These are phyloP conservation scores for Himalopsyche anomala DNA, from an alignment of 2,888 invertebrate species.

Conservation along the genomic window DNA sequence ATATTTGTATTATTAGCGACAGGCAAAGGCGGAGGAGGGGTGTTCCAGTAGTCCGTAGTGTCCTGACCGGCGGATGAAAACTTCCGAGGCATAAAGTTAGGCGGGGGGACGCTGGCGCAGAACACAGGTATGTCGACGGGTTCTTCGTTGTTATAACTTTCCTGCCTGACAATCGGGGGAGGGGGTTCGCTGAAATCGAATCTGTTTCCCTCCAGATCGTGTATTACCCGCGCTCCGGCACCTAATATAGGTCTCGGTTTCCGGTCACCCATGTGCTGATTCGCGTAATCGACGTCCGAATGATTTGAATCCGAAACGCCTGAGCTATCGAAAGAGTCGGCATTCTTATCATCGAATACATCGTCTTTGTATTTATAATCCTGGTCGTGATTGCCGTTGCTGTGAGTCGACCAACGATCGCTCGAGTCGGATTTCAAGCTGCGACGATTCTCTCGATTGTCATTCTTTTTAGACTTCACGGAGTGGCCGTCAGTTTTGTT, in stretches of 20 bases:
- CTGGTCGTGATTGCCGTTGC: conserved; percentile 55
- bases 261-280: conserved; percentile 49
- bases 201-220: conserved; percentile 42
- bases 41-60: conserved; percentile 61
- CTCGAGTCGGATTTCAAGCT: conserved; percentile 63
- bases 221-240: conserved; percentile 59
- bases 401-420: conserved; percentile 63
- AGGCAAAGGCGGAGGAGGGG: conserved; percentile 59
- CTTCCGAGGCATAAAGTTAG: conserved; percentile 58
- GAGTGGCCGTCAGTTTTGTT: background rate
- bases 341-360: conserved; percentile 60
- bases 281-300: conserved; percentile 45
- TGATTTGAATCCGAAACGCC: conserved; percentile 57
- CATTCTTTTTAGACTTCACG: conserved; percentile 41
- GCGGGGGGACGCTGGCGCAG: conserved; percentile 62
- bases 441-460: conserved; percentile 36
- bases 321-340: conserved; percentile 58
- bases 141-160: conserved; percentile 37
- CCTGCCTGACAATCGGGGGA: conserved; percentile 42
- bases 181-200: conserved; percentile 59
- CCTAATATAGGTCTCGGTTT: conserved; percentile 64
- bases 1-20: conserved; percentile 22
- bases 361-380: conserved; percentile 55
- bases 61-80: conserved; percentile 58
- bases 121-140: conserved; percentile 59